Evolutionary conservation across 1,140 invertebrate species (phyloP), one percentile per base, ranked within the genome.

Genomic region (Nasonia longicornis): DNA sequence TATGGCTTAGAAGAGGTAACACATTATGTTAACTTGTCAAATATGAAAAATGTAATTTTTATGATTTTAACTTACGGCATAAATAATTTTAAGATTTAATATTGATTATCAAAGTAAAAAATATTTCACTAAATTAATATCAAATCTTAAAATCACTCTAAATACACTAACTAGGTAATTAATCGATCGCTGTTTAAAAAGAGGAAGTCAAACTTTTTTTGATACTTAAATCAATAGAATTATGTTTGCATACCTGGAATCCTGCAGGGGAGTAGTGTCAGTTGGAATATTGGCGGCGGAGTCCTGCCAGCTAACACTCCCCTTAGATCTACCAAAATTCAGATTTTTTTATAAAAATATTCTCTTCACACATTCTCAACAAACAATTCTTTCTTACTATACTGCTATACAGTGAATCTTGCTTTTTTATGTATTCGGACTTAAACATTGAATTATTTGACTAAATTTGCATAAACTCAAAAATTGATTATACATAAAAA

Each of bases 311-410:
- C 82, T 88, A 86, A 86, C 72, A 88, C 85, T 88, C 85, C 85
- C 89, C 84, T 88, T 88, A 83, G 86, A 89, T 89, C 89, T 90
- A 88, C 70, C 84, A 85, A 88, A 87, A 88, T 84, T 80, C 73
- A 86, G 58, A 87, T 75, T 74, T 82, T 81, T 84, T 83, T 70
- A 79, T 83, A 80, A 22, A 81, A 72, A 84, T 75, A 64, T 35
- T 63, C 77, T 38, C 20, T 67, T 52, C 35, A 70, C 29, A 78
- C 69, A 72, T 64, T 71, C 20, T 72, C 45, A 74, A 42, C 10
- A 42, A 42, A 42, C 8, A 7, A 42, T 42, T 42, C 10, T 58
- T 58, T 58, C 16, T 4, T 48, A 12, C 10, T 48, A 14, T 48
- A 48, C 12, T 11, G 14, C 12, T 2, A 2, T 0, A 45, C 12